Evolutionary conservation across 2,797 vertebrate species (phyloP).

Genomic region (Characodon lateralis): DNA sequence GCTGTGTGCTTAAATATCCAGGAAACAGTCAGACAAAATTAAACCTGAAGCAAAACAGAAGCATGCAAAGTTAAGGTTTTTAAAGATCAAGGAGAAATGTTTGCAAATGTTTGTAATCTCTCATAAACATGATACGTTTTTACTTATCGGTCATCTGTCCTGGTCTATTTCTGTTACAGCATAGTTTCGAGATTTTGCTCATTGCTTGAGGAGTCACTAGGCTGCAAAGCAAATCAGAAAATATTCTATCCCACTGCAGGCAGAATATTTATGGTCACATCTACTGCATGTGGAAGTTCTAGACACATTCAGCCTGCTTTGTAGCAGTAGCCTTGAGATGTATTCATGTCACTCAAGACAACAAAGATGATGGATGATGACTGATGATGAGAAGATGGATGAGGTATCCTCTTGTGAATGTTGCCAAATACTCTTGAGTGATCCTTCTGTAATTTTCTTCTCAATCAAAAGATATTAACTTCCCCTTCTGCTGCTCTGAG

Average conservation of each 20-base stretch:
- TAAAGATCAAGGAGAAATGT: background rate
- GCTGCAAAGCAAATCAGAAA: background rate
- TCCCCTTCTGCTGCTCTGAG: background rate
- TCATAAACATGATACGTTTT: too few relatives aligned
- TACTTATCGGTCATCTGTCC: background rate
- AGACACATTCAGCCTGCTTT: constrained; percentile 12
- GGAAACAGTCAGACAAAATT: background rate
- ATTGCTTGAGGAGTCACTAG: background rate
- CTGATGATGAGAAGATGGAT: constrained; percentile 17
- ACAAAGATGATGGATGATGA: constrained; percentile 13
- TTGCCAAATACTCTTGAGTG: background rate
- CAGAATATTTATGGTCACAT: constrained; percentile 1
- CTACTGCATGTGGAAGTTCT: background rate
- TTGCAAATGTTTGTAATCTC: background rate
- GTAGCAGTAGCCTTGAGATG: background rate
- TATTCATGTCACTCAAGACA: constrained; percentile 10
- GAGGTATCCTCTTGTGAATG: constrained; percentile 5
- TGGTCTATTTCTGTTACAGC: background rate
- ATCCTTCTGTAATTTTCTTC: background rate
- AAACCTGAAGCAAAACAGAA: background rate
- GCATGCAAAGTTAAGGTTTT: background rate
- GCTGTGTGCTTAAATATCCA: background rate
- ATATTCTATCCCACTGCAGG: background rate
- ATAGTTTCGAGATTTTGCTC: background rate
- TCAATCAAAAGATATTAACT: constrained; percentile 3